Evolutionary conservation across 1,140 invertebrate species (phyloP), one percentile per base, ranked within the genome.

Genomic region (Frieseomelitta varia): DNA sequence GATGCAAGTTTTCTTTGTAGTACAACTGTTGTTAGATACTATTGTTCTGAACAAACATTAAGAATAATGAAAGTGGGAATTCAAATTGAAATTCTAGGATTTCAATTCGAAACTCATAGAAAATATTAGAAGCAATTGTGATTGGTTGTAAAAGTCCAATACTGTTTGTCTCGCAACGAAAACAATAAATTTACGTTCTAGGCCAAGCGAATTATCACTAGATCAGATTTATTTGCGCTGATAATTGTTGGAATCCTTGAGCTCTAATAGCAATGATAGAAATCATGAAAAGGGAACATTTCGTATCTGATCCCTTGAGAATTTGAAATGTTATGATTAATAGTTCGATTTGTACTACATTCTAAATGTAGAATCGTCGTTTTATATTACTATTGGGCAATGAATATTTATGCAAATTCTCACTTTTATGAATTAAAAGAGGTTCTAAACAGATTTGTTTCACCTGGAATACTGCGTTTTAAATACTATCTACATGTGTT

Each of bases 161-260:
- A 17, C 11, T 56, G 27, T 34, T 17, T 74, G 34, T 34, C 30
- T 24, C 11, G 6, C 19, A 34, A 12, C 4, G n/a, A 47, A 71
- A 8, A 71, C 24, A 71, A 71, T 39, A 56, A 74, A 56, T 30
- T 74, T 73, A 55, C 24, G 51, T 55, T 73, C 51, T 27, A 73
- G 8, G 51, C 51, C 21, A 34, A 19, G 55, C 27, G 30, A 73
- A 51, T 53, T 14, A 51, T 73, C 51, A 30, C 51, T 27, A 51
- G 51, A 6, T 17, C 27, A 30, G 12, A 30, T 55, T 73, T 73
- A 73, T 30, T 73, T n/a, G 27, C 10, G 10, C 11, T 21, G 30
- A 69, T 14, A 15, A 27, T 69, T 15, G 34, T 24, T 69, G 21
- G 24, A 24, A 39, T 39, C 34, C 67, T 69, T 69, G 30, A 69